Conservation (phyloP, 2,113 vertebrate genomes). For the Amphiprion ocellaris region DNA sequence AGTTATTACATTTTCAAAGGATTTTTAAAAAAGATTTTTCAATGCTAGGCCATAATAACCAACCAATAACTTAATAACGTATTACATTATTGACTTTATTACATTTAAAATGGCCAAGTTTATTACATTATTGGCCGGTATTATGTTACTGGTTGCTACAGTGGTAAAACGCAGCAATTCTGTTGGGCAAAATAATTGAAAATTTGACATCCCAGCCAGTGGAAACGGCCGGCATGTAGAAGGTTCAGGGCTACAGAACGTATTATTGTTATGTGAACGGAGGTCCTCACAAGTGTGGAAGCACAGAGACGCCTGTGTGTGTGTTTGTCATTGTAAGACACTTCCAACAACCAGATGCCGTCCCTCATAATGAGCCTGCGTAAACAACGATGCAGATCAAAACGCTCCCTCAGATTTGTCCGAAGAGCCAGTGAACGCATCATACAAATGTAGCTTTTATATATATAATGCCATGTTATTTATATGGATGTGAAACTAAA, state of each 20-base stretch:
- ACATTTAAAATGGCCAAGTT: too few species aligned
- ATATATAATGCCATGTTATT: slow-evolving; percentile 63
- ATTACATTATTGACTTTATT: too few species aligned
- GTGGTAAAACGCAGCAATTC: too few species aligned
- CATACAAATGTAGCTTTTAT: slow-evolving; percentile 60
- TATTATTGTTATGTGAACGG: background rate
- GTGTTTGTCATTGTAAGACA: slow-evolving; percentile 14
- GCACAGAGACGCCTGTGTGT: background rate
- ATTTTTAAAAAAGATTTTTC: too few species aligned
- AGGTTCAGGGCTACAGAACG: background rate
- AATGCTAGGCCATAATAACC: too few species aligned
- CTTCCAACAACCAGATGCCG: background rate
- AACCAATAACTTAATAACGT: too few species aligned
- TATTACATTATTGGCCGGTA: too few species aligned
- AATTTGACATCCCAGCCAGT: background rate
- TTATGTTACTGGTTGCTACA: too few species aligned
- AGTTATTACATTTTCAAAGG: too few species aligned
- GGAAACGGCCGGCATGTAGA: background rate
- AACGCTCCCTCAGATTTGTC: slow-evolving; percentile 38
- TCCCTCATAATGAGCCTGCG: slow-evolving; percentile 42
- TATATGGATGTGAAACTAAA: slow-evolving; percentile 69
- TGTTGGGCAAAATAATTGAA: background rate
- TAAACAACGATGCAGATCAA: slow-evolving; percentile 20
- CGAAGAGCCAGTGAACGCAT: slow-evolving; percentile 40
- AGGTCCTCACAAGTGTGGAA: slow-evolving; percentile 32